phyloP scores from a whole-genome alignment of 2,113 vertebrate genomes.

The Sylvicapra grimmia region DNA sequence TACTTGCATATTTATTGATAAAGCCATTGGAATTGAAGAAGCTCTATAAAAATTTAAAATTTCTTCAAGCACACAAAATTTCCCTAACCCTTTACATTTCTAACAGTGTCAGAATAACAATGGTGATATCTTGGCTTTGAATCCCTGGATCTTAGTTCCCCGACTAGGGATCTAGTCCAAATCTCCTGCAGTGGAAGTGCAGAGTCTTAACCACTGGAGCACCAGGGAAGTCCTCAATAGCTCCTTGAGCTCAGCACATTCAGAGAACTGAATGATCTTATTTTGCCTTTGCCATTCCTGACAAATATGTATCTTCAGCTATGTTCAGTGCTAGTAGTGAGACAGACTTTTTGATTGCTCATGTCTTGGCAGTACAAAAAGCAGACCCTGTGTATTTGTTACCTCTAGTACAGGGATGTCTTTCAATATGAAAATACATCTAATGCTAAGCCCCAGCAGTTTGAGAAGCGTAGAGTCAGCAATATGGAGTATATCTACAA shows the following conservation, averaged over 20 bases:
- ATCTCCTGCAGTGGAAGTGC: neutral
- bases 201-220: neutral
- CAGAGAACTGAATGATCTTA: neutral
- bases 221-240: neutral
- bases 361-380: neutral
- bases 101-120: neutral
- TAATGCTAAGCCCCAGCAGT: neutral
- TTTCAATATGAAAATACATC: neutral
- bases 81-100: neutral
- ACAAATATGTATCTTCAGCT: neutral
- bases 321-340: neutral
- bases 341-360: neutral
- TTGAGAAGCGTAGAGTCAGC: neutral
- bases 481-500: neutral
- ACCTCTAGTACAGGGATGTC: neutral
- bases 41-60: neutral
- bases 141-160: neutral
- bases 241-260: constrained; percentile 1
- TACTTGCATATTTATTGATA: neutral
- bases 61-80: neutral
- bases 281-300: constrained; percentile 12
- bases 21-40: neutral
- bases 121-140: neutral
- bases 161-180: neutral
- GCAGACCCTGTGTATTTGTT: neutral